Conservation (phyloP, 2,113 vertebrate species). For the Heterotis niloticus region DNA sequence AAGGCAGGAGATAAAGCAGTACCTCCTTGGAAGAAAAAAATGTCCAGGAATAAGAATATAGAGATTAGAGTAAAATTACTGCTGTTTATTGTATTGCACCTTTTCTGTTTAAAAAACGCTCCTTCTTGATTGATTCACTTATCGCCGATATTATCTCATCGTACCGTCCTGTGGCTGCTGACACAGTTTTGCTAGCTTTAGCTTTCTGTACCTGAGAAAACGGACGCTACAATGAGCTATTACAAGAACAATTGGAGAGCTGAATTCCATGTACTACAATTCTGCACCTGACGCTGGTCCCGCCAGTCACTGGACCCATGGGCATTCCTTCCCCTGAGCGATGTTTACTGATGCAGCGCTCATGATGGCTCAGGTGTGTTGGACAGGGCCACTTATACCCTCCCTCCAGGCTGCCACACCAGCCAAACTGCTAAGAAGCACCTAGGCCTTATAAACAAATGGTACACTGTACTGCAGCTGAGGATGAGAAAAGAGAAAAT, state of each 20-base stretch:
- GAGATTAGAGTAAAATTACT: conserved; percentile 46
- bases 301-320: no score
- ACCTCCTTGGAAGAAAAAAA: conserved; percentile 22
- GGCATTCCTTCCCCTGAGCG: no score
- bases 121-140: conserved; percentile 60
- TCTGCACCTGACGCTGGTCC: no score
- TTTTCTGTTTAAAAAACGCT: conserved; percentile 38
- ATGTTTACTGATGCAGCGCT: no score
- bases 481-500: background rate
- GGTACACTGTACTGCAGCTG: background rate
- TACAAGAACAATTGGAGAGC: background rate
- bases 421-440: background rate
- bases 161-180: background rate
- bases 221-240: conserved; percentile 31
- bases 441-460: background rate
- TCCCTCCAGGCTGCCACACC: background rate
- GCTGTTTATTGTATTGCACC: conserved; percentile 49
- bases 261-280: no score
- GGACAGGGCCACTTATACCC: conserved; percentile 51
- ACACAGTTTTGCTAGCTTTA: background rate
- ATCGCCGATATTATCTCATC: conserved; percentile 48
- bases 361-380: conserved; percentile 33
- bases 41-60: conserved; percentile 51
- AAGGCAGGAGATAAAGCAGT: conserved; percentile 28
- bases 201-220: background rate